Evolutionary conservation across 2,797 vertebrate species (phyloP), one percentile per base, ranked within the genome.

Genomic region (Molossus alvarezi): DNA sequence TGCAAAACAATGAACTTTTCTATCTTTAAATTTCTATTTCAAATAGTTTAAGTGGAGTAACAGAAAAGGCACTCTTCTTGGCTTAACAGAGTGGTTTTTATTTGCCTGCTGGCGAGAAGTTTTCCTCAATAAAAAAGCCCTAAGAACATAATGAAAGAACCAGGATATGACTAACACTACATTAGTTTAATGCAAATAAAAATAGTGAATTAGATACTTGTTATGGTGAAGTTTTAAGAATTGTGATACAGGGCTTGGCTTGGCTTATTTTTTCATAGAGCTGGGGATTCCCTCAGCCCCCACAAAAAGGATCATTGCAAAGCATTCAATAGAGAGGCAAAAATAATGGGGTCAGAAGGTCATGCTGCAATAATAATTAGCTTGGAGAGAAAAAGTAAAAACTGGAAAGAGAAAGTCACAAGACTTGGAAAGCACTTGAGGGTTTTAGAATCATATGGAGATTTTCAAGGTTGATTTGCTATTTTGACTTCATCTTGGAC

Each of bases 21-120:
- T 94, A 5, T 67, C 41, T 93, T 88, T 90, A 94, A 88, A 53
- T 72, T 96, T 93, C 51, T 96, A 58, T 84, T 90, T 81, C 33
- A 71, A n/a, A n/a, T 85, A 33, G 48, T 92, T 92, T 92, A 94
- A 90, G 65, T 69, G 21, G 23, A 71, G 0, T 60, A 80, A 20
- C n/a, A 90, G 58, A 82, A 25, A 86, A 90, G 57, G 3, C 18
- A 25, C 21, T 88, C 37, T 64, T n/a, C 14, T 29, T 82, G 51
- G 20, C 27, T 72, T 80, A 41, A 21, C 9, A 41, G 27, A 57
- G 9, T 58, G 27, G 14, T 37, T 87, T 93, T 95, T 64, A 67
- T 86, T 80, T 93, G 15, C n/a, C 45, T 72, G 2, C 20, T 53
- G 10, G 60, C 23, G 29, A 37, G 25, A 53, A 55, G 14, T 62